These are phyloP conservation scores for Manacus vitellinus DNA, from an alignment of 2,113 vertebrate species.

Conservation along the genomic window DNA sequence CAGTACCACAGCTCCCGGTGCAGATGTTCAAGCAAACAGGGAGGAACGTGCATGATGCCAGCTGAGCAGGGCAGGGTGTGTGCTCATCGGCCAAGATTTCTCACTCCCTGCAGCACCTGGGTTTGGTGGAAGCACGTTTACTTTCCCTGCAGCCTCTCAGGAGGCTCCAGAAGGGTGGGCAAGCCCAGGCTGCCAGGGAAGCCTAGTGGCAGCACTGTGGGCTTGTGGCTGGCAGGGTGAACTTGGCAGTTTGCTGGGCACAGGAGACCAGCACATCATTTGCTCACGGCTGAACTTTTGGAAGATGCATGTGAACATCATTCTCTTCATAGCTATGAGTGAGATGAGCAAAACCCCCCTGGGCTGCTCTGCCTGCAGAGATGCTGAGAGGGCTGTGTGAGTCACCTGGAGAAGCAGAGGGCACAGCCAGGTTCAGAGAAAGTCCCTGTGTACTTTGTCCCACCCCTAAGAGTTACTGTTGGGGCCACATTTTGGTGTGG, in stretches of 20 bases:
- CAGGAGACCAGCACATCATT: fast-evolving
- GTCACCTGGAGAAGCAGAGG: neutral
- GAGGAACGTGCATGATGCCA: neutral
- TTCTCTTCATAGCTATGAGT: neutral
- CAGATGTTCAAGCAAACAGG: neutral
- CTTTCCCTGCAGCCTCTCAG: neutral
- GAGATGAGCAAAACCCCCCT: neutral
- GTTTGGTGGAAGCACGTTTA: neutral
- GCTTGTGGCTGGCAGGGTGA: neutral
- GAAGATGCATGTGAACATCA: neutral
- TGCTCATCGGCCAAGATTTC: neutral
- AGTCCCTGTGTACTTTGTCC: fast-evolving
- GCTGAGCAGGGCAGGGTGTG: neutral
- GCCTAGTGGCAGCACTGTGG: neutral
- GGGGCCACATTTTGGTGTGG: fast-evolving
- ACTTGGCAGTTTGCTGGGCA: neutral
- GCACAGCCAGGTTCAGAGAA: neutral
- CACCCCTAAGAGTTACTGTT: fast-evolving
- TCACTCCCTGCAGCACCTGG: neutral
- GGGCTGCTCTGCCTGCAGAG: neutral
- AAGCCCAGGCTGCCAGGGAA: neutral
- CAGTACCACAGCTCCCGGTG: neutral
- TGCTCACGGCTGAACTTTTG: neutral
- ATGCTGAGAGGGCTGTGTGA: neutral
- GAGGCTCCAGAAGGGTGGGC: neutral